Conservation (phyloP, 2,888 invertebrate genomes). For the Strigamia transsilvanica region DNA sequence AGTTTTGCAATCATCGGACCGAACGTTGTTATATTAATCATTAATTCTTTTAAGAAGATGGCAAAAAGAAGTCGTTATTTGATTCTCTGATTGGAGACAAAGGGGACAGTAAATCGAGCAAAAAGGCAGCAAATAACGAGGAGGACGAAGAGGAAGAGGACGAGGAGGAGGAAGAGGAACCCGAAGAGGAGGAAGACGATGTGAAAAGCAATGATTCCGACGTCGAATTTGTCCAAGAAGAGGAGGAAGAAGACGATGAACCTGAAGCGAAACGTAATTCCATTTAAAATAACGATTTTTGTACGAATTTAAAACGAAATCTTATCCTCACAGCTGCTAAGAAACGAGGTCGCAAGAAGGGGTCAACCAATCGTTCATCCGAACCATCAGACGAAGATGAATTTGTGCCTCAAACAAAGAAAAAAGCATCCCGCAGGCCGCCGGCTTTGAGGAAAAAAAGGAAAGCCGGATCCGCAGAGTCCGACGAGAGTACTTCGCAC, state of each 20-base stretch:
- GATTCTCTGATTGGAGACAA: constrained; percentile 52
- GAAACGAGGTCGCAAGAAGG: constrained; percentile 55
- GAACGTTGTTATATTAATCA: not conserved
- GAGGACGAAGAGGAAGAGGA: constrained; percentile 55
- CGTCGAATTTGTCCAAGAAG: constrained; percentile 58
- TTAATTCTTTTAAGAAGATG: constrained; percentile 28
- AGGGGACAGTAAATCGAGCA: constrained; percentile 57
- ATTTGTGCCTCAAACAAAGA: constrained; percentile 56
- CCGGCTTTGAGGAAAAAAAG: constrained; percentile 59
- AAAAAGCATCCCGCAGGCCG: constrained; percentile 54
- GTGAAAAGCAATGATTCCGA: constrained; percentile 55
- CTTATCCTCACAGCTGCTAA: not conserved
- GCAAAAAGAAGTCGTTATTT: constrained; percentile 46
- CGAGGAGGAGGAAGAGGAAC: constrained; percentile 57
- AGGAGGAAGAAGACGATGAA: constrained; percentile 10
- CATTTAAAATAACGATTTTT: not conserved
- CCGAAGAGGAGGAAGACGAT: constrained; percentile 54
- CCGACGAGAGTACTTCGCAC: constrained; percentile 28
- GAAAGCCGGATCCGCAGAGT: constrained; percentile 60
- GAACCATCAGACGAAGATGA: constrained; percentile 55
- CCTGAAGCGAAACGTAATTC: constrained; percentile 9
- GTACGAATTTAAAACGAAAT: not conserved
- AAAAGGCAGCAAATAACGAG: constrained; percentile 52
- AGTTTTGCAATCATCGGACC: not conserved
- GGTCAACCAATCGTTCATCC: constrained; percentile 33